phyloP scores from a whole-genome alignment of 2,888 invertebrate genomes.

The Patella depressa region DNA sequence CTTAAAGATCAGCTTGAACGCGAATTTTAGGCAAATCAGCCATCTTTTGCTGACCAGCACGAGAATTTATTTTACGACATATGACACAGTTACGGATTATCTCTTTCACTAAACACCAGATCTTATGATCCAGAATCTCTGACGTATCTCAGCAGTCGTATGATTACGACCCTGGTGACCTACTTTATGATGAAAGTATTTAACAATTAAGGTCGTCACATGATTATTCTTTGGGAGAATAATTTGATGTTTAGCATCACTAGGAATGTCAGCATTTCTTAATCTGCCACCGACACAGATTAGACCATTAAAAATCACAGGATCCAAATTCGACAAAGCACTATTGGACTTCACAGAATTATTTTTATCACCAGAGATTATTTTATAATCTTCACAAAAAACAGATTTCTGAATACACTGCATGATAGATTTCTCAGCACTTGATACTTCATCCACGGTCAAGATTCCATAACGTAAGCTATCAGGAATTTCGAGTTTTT shows the following conservation, averaged over 20 bases:
- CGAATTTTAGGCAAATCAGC: not conserved
- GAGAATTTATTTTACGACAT: not conserved
- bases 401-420: not conserved
- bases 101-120: conserved; percentile 6
- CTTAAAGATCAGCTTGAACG: not conserved
- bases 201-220: conserved; percentile 1
- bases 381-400: not conserved
- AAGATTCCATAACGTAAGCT: not conserved
- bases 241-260: conserved; percentile 1
- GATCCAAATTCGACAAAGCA: conserved; percentile 5
- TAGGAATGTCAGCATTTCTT: not conserved
- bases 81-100: conserved; percentile 4
- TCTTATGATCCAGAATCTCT: not conserved
- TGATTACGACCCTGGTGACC: conserved; percentile 10
- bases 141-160: conserved; percentile 8
- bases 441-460: not conserved
- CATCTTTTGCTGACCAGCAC: too few relatives aligned
- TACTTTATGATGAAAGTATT: conserved; percentile 3
- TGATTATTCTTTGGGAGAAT: not conserved
- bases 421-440: not conserved
- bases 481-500: not conserved
- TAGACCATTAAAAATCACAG: conserved; percentile 2
- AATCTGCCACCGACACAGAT: conserved; percentile 11
- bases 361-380: too few relatives aligned
- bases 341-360: not conserved